Base-by-base conservation (phyloP, 2,797 vertebrate species). In the Coregonus suidteri region DNA sequence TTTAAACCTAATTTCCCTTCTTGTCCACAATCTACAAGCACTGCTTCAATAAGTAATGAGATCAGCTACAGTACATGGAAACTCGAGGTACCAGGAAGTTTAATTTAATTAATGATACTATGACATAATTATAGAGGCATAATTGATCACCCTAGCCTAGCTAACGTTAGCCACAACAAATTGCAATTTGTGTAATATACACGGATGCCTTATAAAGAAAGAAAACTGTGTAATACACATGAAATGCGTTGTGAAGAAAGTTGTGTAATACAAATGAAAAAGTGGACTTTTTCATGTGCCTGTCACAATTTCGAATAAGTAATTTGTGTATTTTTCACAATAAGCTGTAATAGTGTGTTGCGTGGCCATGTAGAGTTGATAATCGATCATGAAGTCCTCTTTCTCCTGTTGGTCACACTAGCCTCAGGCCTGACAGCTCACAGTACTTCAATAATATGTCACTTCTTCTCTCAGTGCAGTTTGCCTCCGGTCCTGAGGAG, bases 371-470 rank as follows among this genome's bases (percentile, higher is more conserved):
- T 34, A 30, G 14, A 34, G 25, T 4, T 66, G 4, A 30, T 6
- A 30, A 66, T 66, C 11, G 34, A 35, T 59, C 13, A 25, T 25
- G 25, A 25, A 25, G 25, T 25, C 25, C 25, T 37, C 34, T 34
- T 59, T 31, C 1, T 14, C 2, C 71, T 35, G 13, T 16, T 11
- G 71, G 30, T 66, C 64, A 65, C 62, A 65, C 7, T 30, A 80
- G 82, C 86, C 85, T 81, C 62, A 0, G 84, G 87, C 81, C n/a
- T 62, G 59, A 35, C 65, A 35, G 65, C 84, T 86, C 81, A 82
- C 77, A 83, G 80, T 77, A 84, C 83, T 80, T 83, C 72, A 74
- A 75, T 78, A 83, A 77, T 77, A 85, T 88, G 84, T 88, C 88
- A 85, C 79, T 73, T 88, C 75, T 82, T 81, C 84, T 87, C 80